phyloP scores from a whole-genome alignment of 1,140 invertebrate species.

The Chymomyza costata region DNA sequence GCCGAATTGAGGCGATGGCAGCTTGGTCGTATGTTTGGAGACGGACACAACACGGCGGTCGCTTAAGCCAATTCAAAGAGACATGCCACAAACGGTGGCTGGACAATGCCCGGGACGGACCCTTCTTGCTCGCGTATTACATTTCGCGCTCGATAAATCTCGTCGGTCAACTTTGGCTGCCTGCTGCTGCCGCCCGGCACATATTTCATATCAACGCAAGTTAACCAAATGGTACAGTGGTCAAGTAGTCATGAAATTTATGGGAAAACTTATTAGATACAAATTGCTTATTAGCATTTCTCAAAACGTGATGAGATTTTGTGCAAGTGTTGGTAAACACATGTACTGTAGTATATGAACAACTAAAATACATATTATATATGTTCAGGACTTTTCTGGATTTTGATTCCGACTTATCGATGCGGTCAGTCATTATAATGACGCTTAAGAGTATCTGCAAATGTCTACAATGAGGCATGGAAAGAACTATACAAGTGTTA shows the following conservation, averaged over 20 bases:
- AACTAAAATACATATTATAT: too few species aligned
- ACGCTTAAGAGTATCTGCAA: too few species aligned
- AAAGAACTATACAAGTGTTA: too few species aligned
- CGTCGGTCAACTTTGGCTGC: constrained; percentile 4
- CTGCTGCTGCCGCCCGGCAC: constrained; percentile 66
- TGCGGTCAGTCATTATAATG: too few species aligned
- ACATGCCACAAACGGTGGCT: constrained; percentile 60
- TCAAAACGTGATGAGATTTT: too few species aligned
- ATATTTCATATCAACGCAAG: constrained; percentile 73
- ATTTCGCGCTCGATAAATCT: constrained; percentile 74
- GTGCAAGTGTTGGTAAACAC: too few species aligned
- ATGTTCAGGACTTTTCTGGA: too few species aligned
- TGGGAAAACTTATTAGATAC: too few species aligned
- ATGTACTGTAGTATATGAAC: too few species aligned
- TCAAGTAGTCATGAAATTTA: neutral
- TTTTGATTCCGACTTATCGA: too few species aligned
- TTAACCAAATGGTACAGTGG: constrained; percentile 43
- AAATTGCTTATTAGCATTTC: too few species aligned
- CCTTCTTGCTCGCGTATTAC: constrained; percentile 63
- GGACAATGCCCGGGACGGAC: constrained; percentile 24
- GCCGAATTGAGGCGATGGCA: constrained; percentile 55
- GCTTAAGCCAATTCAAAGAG: constrained; percentile 67
- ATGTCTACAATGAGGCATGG: too few species aligned
- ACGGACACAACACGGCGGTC: constrained; percentile 39
- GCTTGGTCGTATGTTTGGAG: constrained; percentile 10